Evolutionary conservation across 2,113 vertebrate species (phyloP).

Genomic region (Cathartes aura): DNA sequence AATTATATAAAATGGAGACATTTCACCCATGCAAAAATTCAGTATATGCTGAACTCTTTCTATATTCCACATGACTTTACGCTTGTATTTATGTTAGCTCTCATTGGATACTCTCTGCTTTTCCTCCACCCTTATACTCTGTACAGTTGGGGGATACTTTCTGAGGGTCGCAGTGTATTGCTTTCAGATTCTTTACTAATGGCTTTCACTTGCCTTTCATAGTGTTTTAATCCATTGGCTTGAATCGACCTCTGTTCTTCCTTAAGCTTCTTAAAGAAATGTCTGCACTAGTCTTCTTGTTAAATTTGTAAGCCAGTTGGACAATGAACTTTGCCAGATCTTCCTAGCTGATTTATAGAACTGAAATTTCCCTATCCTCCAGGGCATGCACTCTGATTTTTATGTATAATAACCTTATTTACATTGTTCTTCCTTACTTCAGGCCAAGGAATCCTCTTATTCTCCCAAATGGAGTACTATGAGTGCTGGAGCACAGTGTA

Average conservation of each 20-base stretch:
- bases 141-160: background rate
- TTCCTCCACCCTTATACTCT: background rate
- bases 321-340: constrained; percentile 42
- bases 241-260: constrained; percentile 34
- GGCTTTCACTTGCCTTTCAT: constrained; percentile 15
- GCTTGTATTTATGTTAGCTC: constrained; percentile 1
- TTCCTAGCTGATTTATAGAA: constrained; percentile 55
- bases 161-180: background rate
- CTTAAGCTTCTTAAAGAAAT: constrained; percentile 4
- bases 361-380: constrained; percentile 15
- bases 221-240: background rate
- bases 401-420: constrained; percentile 37
- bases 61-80: background rate
- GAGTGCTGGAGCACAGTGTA: constrained; percentile 6
- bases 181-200: constrained; percentile 36
- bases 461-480: constrained; percentile 29
- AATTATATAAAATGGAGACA: background rate
- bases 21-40: background rate
- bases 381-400: background rate
- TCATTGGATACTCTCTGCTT: background rate
- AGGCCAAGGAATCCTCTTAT: constrained; percentile 14
- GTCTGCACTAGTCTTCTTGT: constrained; percentile 12
- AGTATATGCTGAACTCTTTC: background rate
- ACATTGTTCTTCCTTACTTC: constrained; percentile 26
- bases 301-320: constrained; percentile 43